A percentile compares a stretch with the other conserved stretches of the same genome.
Evolutionary conservation across 2,888 invertebrate genomes (phyloP).

Genomic region (Patella depressa): DNA sequence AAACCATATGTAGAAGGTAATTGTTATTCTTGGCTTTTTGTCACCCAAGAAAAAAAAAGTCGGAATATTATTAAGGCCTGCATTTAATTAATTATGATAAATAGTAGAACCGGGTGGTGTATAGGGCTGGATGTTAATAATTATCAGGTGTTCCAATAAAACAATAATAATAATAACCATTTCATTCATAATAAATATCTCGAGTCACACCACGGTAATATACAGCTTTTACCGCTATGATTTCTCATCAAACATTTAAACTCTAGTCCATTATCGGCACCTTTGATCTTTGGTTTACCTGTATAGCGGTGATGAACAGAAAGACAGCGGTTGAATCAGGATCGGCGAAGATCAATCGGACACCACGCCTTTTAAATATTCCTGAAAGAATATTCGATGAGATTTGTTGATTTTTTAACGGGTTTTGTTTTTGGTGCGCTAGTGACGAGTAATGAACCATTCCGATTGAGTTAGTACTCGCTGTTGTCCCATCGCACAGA

Average conservation of each 20-base stretch:
- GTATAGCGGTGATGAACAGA: background rate
- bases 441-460: no score
- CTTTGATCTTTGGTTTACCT: background rate
- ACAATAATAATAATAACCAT: background rate
- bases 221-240: background rate
- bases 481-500: no score
- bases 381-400: background rate
- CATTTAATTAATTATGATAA: constrained; percentile 4
- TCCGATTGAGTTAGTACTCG: no score
- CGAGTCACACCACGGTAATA: background rate
- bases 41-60: background rate
- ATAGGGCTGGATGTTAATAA: background rate
- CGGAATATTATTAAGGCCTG: background rate
- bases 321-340: background rate
- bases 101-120: background rate
- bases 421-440: background rate
- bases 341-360: background rate
- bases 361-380: background rate
- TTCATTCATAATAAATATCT: background rate
- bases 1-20: background rate
- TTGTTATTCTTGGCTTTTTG: constrained; percentile 9
- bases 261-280: background rate
- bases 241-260: background rate
- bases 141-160: background rate
- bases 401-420: background rate